Base-by-base conservation (phyloP, 2,113 vertebrate species). In the Nerophis ophidion region DNA sequence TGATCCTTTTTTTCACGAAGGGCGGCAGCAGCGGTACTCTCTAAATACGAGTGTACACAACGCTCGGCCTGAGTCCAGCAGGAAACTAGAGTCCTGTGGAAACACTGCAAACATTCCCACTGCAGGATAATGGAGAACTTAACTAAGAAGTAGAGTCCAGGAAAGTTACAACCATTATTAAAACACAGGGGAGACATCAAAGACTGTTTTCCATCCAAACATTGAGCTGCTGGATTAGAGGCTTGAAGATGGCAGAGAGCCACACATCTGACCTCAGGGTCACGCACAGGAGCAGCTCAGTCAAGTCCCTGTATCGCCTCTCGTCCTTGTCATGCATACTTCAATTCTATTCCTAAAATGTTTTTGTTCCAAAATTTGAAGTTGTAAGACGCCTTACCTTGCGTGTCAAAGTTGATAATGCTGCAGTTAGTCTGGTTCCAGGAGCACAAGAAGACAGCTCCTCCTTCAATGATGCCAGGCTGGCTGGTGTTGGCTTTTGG, bases 401-500 rank as follows among this genome's bases (percentile, higher is more conserved):
- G 76, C 65, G 66, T 79, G 82, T 95, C 94, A 83, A 96, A 94
- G 70, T 86, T 61, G 63, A 96, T 86, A 44, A 76, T 72, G 12
- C 61, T 85, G 49, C 84, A 88, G 67, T 87, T 75, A 4, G 70
- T 65, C 65, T 84, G 68, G 57, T 75, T 81, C 93, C 93, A 93
- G 47, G 92, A 91, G 56, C 94, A 97, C 79, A 88, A 73, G 79
- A 87, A 96, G 65, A 95, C 92, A 0, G 92, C 91, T 34, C 94
- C 94, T 13, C 92, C 93, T 74, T 95, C 91, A 1, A 68, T 86
- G 70, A 95, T 70, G 34, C 87, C 51, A 0, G 87, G 86, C 65
- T 94, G 93, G 74, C 87, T 93, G 59, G 92, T 93, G 82, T 93
- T 93, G 59, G 92, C 92, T 74, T 93, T 94, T 11, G 94, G 94